Base-by-base conservation (phyloP, 35 echinoderm and acorn worm genomes). In the Heliocidaris tuberculata region DNA sequence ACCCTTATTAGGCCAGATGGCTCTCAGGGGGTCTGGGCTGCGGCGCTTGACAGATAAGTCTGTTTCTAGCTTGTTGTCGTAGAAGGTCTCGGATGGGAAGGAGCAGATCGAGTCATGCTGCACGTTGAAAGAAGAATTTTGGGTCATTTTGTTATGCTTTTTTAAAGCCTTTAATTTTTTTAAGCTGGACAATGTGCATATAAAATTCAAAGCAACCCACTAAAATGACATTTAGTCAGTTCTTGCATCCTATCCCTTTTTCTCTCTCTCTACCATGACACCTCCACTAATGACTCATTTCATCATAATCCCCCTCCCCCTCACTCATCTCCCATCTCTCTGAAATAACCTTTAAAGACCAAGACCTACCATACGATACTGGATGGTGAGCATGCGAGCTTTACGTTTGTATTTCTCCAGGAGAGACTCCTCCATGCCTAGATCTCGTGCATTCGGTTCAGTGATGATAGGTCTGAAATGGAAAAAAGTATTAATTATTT, bases 321-420 rank as follows among this genome's bases (percentile, higher is more conserved):
- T 42, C 35, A 42, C 3, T 42, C 35, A 42, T 42, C 35, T 42
- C 1, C 35, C 35, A 42, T 42, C 35, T 42, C 35, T 42, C 35
- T 42, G 1, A 0, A 42, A 42, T 42, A 42, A 42, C 35, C 35
- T 42, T 42, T 42, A 42, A 42, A 42, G 12, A 52, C 50, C 52
- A 6, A 27, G 31, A 89, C 98, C 92, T 91, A 99, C 98, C 98
- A 99, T 99, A 48, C 98, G 94, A 71, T 99, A 99, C 61, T 99
- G 98, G 42, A 97, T 95, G 5, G 94, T 97, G 12, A 99, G 95
- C 92, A 93, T 97, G 6, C 19, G 31, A 47, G 96, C 95, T 86
- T 96, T 48, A 27, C 93, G 17, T 35, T 95, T 29, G 90, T 99
- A 99, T 86, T 95, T 95, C 60, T 97, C 95, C 30, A 99, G 88